phyloP scores from a whole-genome alignment of 2,888 invertebrate species.

The Subacronicta megacephala region DNA sequence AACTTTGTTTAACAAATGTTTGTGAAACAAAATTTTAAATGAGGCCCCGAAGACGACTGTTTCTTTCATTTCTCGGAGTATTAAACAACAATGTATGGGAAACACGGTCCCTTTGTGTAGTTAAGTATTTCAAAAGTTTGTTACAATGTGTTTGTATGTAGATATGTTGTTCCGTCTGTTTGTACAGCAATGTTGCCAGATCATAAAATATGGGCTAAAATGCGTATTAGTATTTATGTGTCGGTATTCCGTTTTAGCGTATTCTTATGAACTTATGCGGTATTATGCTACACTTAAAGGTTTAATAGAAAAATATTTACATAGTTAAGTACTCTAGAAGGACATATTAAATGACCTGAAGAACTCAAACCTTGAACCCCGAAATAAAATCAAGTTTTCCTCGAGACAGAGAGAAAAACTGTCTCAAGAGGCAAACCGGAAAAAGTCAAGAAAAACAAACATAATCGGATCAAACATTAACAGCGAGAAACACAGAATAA shows the following conservation, averaged over 20 bases:
- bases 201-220: slow-evolving; percentile 7
- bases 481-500: not conserved
- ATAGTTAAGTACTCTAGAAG: too few species aligned
- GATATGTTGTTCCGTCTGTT: slow-evolving; percentile 10
- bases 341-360: too few species aligned
- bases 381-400: too few species aligned
- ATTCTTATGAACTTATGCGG: too few species aligned
- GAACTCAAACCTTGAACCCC: too few species aligned
- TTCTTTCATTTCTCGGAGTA: slow-evolving; percentile 29
- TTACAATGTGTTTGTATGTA: slow-evolving; percentile 11
- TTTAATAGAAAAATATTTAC: too few species aligned
- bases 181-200: slow-evolving; percentile 22
- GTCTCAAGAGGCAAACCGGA: too few species aligned
- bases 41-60: slow-evolving; percentile 3
- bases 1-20: too few species aligned
- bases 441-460: not conserved
- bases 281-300: too few species aligned
- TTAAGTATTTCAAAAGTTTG: slow-evolving; percentile 36
- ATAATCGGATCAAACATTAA: not conserved
- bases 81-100: slow-evolving; percentile 37
- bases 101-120: slow-evolving; percentile 38
- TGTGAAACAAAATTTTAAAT: slow-evolving; percentile 16
- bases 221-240: not conserved
- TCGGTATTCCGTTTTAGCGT: too few species aligned
- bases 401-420: too few species aligned